Evolutionary conservation across 2,888 invertebrate genomes (phyloP).

Genomic region (Portevinia maculata): DNA sequence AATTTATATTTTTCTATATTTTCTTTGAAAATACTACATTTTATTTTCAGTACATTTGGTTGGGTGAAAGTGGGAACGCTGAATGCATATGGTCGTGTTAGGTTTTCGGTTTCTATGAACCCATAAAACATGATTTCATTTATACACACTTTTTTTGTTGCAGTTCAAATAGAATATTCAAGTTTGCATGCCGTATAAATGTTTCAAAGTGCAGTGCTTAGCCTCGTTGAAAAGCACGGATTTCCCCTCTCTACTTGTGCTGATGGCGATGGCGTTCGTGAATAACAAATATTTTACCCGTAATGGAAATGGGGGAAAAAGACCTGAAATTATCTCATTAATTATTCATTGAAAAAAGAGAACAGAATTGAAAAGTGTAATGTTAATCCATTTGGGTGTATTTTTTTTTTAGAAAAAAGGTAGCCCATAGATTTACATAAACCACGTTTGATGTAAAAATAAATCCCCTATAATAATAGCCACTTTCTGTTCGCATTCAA

Average conservation of each 20-base stretch:
- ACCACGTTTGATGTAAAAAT: not conserved
- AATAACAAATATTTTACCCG: constrained; percentile 18
- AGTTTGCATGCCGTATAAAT: constrained; percentile 63
- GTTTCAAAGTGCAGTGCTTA: constrained; percentile 65
- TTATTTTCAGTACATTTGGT: no score
- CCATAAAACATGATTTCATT: constrained; percentile 64
- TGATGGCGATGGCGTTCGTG: not conserved
- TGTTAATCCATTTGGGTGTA: constrained; percentile 11
- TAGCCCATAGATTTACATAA: not conserved
- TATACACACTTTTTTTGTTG: constrained; percentile 33
- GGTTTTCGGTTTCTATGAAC: constrained; percentile 28
- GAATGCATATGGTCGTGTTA: no score
- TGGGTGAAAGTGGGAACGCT: not conserved
- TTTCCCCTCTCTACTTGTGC: not conserved
- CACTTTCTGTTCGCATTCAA: no score
- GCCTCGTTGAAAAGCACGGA: constrained; percentile 49
- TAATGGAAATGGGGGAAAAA: not conserved
- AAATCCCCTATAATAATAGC: no score
- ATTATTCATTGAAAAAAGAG: constrained; percentile 17
- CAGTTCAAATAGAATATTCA: constrained; percentile 67
- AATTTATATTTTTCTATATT: no score
- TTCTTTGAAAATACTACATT: no score
- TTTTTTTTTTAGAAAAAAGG: not conserved
- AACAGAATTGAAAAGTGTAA: not conserved
- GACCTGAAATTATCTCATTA: constrained; percentile 24